Percentiles rank a stretch among this genome's conserved stretches.
Evolutionary conservation across 92 coral and sea anemone genomes (phyloP).

Genomic region (Porites rus): DNA sequence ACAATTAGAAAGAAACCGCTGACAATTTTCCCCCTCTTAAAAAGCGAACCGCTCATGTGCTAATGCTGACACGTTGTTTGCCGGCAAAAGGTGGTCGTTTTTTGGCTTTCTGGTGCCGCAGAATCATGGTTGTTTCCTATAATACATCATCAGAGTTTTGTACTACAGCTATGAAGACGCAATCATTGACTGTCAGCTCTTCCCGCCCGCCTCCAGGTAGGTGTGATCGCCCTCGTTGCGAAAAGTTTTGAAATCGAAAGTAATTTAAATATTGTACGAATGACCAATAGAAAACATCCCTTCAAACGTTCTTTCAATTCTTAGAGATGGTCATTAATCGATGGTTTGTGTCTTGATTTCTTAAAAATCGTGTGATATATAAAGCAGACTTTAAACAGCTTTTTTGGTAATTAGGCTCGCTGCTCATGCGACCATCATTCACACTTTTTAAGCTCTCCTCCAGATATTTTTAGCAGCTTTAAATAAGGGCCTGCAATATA

Average conservation of each 20-base stretch:
- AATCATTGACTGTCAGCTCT: slow-evolving; percentile 73
- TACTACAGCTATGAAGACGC: slow-evolving; percentile 61
- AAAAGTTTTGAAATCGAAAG: neutral
- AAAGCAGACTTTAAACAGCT: too few relatives aligned
- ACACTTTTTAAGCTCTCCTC: too few relatives aligned
- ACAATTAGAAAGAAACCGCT: neutral
- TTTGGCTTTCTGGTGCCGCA: slow-evolving; percentile 23
- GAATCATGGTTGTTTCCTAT: slow-evolving; percentile 29
- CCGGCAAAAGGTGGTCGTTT: slow-evolving; percentile 28
- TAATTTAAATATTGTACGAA: too few relatives aligned
- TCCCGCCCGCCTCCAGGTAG: slow-evolving; percentile 90
- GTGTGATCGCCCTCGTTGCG: slow-evolving; percentile 35
- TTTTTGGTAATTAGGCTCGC: too few relatives aligned
- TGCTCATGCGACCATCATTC: too few relatives aligned
- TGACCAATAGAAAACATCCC: too few relatives aligned
- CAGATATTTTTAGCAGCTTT: too few relatives aligned
- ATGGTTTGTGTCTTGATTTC: too few relatives aligned
- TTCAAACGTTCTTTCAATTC: too few relatives aligned
- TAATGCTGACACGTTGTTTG: slow-evolving; percentile 22
- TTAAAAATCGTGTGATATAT: too few relatives aligned
- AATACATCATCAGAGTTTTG: slow-evolving; percentile 28
- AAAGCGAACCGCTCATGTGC: neutral
- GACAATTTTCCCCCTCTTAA: neutral
- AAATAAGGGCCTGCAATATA: too few relatives aligned
- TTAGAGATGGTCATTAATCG: too few relatives aligned